Evolutionary conservation across 2,113 vertebrate genomes (phyloP).

Genomic region (Chionis minor): DNA sequence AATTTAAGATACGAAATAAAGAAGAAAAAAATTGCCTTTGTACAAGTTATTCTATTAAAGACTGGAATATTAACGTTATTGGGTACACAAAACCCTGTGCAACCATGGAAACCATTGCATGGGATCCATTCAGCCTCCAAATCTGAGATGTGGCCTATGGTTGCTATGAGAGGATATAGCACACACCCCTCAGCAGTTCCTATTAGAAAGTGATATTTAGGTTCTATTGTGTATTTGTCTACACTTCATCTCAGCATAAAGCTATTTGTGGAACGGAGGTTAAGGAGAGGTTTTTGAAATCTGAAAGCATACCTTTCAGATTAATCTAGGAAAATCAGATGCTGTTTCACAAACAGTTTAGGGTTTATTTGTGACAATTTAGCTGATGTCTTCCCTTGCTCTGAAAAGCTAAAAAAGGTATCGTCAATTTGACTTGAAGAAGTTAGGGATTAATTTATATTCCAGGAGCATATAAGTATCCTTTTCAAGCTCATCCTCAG

Average conservation of each 20-base stretch:
- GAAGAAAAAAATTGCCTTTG: not conserved
- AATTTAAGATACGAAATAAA: not conserved
- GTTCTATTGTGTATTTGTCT: constrained; percentile 51
- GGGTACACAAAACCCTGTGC: not conserved
- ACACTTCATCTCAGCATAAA: constrained; percentile 25
- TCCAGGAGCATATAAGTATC: not conserved
- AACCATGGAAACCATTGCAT: constrained; percentile 64
- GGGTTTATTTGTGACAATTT: not conserved
- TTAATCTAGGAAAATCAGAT: constrained; percentile 7
- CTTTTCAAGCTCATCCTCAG: not conserved
- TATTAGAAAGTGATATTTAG: constrained; percentile 18
- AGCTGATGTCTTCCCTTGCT: not conserved
- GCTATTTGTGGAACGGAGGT: constrained; percentile 1
- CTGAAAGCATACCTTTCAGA: constrained; percentile 4
- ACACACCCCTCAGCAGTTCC: constrained; percentile 47
- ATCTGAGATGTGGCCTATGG: constrained; percentile 38
- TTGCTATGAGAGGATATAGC: constrained; percentile 59
- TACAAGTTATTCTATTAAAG: not conserved
- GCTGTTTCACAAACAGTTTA: not conserved
- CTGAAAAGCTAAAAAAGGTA: not conserved
- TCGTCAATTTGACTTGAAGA: not conserved
- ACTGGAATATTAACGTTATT: constrained; percentile 42
- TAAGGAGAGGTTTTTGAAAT: constrained; percentile 11
- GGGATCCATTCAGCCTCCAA: constrained; percentile 37
- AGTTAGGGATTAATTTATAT: constrained; percentile 8